Evolutionary conservation across 2,888 invertebrate genomes (phyloP), one percentile per base, ranked within the genome.

Genomic region (Agonopterix alstromeriana): DNA sequence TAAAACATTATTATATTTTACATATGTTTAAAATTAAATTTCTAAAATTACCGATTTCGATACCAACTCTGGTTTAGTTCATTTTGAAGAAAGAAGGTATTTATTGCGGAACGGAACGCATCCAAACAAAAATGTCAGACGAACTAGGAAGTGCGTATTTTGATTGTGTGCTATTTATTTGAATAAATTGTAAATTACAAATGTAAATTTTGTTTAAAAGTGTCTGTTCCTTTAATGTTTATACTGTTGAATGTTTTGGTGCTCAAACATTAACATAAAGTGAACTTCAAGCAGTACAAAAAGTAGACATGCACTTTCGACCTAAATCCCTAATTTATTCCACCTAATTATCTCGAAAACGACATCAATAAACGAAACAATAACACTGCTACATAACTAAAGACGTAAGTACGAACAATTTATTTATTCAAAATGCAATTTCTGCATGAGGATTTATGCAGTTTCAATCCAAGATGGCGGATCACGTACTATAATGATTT

Each of bases 381-480:
- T 53, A 42, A 42, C 42, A 50, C 52, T 48, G 54, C 54, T 49
- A 53, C 46, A 48, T 48, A 10, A 27, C 40, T 54, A 42, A 53
- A 77, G 81, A 83, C 84, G 84, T 84, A 58, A 82, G 84, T 85
- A 49, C 8, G 10, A 36, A 17, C 53, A 49, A 38, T 55, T 42
- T 4, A 38, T 27, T 43, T 47, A 46, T 38, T 27, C 27, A 45
- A 49, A 43, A 52, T 46, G 47, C 50, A 38, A 36, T 2, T 42
- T 42, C 12, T 42, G 42, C 42, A 42, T 42, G 42, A 7, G 42
- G 7, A 12, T 10, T 8, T 42, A 53, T 58, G 55, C 55, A 58
- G 57, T 48, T 52, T 38, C 43, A 53, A 57, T 59, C 66, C 83
- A 86, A 86, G 70, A 86, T 86, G 86, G 86, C 86, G 75, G 77